Evolutionary conservation across 2,797 vertebrate species (phyloP).

Genomic region (Epinephelus coioides): DNA sequence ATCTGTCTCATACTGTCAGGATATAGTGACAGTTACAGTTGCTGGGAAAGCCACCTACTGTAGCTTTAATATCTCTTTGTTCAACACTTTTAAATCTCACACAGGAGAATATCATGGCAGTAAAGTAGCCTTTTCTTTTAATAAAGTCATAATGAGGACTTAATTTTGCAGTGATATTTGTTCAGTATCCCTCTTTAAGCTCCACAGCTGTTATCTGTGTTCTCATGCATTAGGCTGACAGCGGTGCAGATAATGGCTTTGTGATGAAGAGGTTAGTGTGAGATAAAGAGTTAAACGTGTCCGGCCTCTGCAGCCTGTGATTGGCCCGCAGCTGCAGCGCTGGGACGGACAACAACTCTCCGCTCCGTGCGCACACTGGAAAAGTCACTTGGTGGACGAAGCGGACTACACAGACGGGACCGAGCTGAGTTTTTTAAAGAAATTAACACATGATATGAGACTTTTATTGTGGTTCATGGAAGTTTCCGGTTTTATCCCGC

Average conservation of each 20-base stretch:
- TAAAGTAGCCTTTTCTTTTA: too few species aligned
- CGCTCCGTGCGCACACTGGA: slow-evolving; percentile 49
- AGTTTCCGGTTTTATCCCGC: background rate
- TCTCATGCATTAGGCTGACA: background rate
- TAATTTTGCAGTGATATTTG: too few species aligned
- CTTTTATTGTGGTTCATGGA: slow-evolving; percentile 10
- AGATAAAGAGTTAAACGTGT: slow-evolving; percentile 66
- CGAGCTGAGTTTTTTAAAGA: background rate
- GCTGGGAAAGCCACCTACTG: too few species aligned
- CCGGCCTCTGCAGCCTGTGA: slow-evolving; percentile 65
- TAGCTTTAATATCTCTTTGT: too few species aligned
- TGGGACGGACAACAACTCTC: slow-evolving; percentile 70
- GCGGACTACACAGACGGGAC: slow-evolving; percentile 22
- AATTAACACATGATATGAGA: background rate
- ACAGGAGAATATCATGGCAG: too few species aligned
- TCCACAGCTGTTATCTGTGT: slow-evolving; percentile 15
- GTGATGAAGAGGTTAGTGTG: slow-evolving; percentile 34
- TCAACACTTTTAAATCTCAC: too few species aligned
- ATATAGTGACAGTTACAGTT: too few species aligned
- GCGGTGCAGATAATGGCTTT: background rate
- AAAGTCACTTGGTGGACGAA: slow-evolving; percentile 65
- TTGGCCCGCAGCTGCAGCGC: slow-evolving; percentile 72
- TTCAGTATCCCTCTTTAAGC: too few species aligned
- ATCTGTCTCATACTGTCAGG: too few species aligned
- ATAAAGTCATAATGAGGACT: too few species aligned